These are phyloP conservation scores for Eupeodes latifasciatus DNA, from an alignment of 2,888 invertebrate species.

Conservation along the genomic window DNA sequence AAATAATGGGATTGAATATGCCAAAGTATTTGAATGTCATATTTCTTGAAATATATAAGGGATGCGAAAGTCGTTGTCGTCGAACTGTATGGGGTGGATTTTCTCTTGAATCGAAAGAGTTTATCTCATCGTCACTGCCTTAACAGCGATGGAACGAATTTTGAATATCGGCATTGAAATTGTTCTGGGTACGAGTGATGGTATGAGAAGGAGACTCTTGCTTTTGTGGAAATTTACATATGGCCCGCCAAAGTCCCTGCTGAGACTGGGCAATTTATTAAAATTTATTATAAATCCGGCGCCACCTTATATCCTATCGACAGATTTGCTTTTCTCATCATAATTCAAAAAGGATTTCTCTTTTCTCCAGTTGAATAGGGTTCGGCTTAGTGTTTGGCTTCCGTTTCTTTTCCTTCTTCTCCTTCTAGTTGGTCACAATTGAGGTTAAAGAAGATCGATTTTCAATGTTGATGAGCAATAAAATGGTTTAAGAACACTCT, in stretches of 20 bases:
- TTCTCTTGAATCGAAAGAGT: constrained; percentile 63
- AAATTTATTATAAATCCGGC: constrained; percentile 71
- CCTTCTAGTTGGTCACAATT: background rate
- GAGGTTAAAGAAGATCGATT: background rate
- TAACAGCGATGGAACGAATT: constrained; percentile 65
- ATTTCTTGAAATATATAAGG: constrained; percentile 34
- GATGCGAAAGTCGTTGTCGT: background rate
- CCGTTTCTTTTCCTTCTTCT: background rate
- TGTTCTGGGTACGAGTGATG: background rate
- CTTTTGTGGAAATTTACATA: constrained; percentile 67
- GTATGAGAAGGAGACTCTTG: constrained; percentile 21
- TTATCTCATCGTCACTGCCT: constrained; percentile 65
- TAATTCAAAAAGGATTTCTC: constrained; percentile 62
- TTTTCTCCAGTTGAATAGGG: constrained; percentile 28
- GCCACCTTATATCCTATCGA: constrained; percentile 63
- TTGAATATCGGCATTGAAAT: constrained; percentile 66
- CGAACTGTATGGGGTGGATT: constrained; percentile 41
- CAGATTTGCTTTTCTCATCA: constrained; percentile 71
- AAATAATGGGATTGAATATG: constrained; percentile 75
- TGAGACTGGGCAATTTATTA: constrained; percentile 66
- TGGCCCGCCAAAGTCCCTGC: constrained; percentile 48
- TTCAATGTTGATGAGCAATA: background rate
- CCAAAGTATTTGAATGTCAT: constrained; percentile 73
- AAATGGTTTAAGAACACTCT: too few species aligned
- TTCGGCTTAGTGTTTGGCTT: background rate